Evolutionary conservation across 2,888 invertebrate species (phyloP).

Genomic region (Pristionchus fissidentatus): DNA sequence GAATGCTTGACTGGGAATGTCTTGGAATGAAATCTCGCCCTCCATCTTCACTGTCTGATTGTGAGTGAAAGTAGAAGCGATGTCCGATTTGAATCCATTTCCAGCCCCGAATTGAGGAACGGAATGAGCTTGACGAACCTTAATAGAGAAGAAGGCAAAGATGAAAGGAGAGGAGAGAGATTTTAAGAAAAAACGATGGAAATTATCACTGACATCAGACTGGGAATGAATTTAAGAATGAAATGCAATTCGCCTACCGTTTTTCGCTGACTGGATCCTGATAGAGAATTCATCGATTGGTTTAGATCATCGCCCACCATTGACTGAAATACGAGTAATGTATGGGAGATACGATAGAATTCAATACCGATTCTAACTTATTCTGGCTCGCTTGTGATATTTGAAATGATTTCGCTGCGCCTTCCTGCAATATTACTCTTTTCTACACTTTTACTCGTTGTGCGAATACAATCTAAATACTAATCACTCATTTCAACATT

Average conservation of each 20-base stretch:
- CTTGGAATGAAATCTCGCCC: not conserved
- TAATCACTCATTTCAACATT: not conserved
- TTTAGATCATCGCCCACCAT: not conserved
- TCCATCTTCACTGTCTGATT: not conserved
- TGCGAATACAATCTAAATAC: not conserved
- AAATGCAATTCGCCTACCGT: too few species aligned
- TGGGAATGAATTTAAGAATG: not conserved
- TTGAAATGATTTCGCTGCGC: not conserved
- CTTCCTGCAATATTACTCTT: not conserved
- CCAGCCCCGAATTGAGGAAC: not conserved
- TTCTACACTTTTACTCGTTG: not conserved
- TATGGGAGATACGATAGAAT: not conserved
- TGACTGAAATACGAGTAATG: slow-evolving; percentile 4
- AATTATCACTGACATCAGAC: not conserved
- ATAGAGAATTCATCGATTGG: not conserved
- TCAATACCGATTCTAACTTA: not conserved
- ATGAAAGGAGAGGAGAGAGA: not conserved
- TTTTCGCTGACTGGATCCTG: not conserved
- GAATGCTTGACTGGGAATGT: slow-evolving; percentile 25
- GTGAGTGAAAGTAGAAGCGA: not conserved
- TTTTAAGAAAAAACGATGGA: not conserved
- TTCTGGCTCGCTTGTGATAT: not conserved
- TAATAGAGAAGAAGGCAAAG: not conserved
- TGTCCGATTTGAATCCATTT: slow-evolving; percentile 14
- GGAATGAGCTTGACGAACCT: not conserved